A percentile compares a stretch with the other conserved stretches of the same genome.
phyloP scores from a whole-genome alignment of 2,797 vertebrate species.

The Notolabrus celidotus region DNA sequence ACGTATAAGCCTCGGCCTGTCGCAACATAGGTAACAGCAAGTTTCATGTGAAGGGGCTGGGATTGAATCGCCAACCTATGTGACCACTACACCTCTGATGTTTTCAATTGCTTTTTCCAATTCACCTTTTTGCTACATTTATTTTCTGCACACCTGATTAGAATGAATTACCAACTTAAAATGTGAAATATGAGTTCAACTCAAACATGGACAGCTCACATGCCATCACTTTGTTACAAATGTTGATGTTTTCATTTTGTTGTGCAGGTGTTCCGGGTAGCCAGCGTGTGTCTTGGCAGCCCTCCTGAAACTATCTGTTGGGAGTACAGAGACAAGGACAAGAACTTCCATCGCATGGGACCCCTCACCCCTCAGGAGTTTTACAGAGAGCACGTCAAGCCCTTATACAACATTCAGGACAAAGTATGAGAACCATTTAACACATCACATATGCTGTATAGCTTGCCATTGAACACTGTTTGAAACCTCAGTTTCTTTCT shows the following conservation, averaged over 20 bases:
- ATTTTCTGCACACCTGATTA: neutral
- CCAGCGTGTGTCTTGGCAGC: slow-evolving; percentile 94
- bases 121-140: neutral
- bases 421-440: slow-evolving; percentile 85
- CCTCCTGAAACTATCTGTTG: slow-evolving; percentile 96
- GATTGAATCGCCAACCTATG: too few species aligned
- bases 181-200: neutral
- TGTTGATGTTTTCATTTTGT: slow-evolving; percentile 9
- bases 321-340: slow-evolving; percentile 98
- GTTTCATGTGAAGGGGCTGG: too few species aligned
- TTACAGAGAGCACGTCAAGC: slow-evolving; percentile 95
- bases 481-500: neutral
- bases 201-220: neutral
- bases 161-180: neutral
- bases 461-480: neutral
- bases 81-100: neutral
- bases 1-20: neutral
- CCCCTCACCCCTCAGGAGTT: slow-evolving; percentile 93
- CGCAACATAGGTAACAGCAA: too few species aligned
- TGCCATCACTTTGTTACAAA: neutral
- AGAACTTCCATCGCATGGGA: slow-evolving; percentile 94
- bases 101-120: neutral
- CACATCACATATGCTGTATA: neutral
- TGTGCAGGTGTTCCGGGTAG: slow-evolving; percentile 93
- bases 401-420: slow-evolving; percentile 94